Evolutionary conservation across 92 coral and sea anemone genomes (phyloP), one percentile per base, ranked within the genome.

Genomic region (Parazoanthus atlanticus): DNA sequence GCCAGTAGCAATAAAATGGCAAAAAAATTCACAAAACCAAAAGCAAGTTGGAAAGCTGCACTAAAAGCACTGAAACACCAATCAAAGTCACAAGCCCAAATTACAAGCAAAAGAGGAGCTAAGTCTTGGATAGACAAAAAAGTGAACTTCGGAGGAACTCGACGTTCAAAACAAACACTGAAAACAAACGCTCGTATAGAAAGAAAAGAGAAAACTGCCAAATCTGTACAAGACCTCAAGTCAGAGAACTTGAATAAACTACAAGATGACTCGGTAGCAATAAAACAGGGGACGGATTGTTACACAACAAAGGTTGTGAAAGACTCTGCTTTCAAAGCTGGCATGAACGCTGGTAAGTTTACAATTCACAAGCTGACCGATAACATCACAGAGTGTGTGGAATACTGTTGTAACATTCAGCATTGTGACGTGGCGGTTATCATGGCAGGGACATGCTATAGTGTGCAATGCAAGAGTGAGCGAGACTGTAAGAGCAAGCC

Each of bases 361-460:
- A 91, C 83, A 64, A 71, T 79, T 38, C 93, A 85, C 29, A 82
- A 88, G 84, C 67, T 64, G 79, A 79, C 87, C 43, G n/a, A 85
- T 47, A 75, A 85, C 85, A 91, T 91, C 61, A 85, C 91, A 47
- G 83, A 71, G 25, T 91, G 93, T 56, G 88, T 87, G 29, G 66
- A 80, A 5, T 87, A 43, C 1, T 91, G 93, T 31, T 91, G 93
- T 89, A 36, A 61, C 54, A 85, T 85, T 75, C 87, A 49, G 9
- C 79, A 76, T n/a, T 91, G 93, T 58, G 93, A 91, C 52, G 79
- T 91, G n/a, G 93, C 93, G 21, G 82, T 91, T 31, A 80, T 91
- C 40, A 91, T 91, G 93, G 82, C 91, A 3, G 90, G 73, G 38
- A 90, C 87, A 16, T 91, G 93, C 76, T 91, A 89, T 13, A 91